A percentile compares a stretch with the other conserved stretches of the same genome.
These are phyloP conservation scores for Coregonus ussuriensis DNA, from an alignment of 2,797 vertebrate species.

Conservation along the genomic window DNA sequence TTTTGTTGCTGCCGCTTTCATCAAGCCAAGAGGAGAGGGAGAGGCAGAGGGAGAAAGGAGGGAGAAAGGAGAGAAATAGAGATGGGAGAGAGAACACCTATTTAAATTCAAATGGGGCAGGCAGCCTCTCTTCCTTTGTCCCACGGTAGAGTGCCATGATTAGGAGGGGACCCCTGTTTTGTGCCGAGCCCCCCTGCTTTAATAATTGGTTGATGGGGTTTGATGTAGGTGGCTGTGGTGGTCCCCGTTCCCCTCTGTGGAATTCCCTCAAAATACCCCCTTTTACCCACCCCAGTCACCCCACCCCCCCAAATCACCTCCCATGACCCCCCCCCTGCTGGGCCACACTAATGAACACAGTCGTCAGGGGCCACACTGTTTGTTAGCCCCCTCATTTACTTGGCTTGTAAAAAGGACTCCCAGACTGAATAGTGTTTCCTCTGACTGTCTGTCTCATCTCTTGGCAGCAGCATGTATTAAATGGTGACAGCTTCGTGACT, in stretches of 20 bases:
- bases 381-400: slow-evolving; percentile 34
- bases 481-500: not conserved
- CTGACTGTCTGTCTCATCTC: not conserved
- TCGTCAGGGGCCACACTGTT: slow-evolving; percentile 54
- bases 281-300: not conserved
- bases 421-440: slow-evolving; percentile 35
- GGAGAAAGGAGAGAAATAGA: slow-evolving; percentile 23
- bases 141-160: slow-evolving; percentile 71
- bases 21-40: slow-evolving; percentile 34
- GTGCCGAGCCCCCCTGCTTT: slow-evolving; percentile 50
- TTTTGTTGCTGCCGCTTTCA: slow-evolving; percentile 74
- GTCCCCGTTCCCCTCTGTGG: slow-evolving; percentile 57
- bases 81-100: slow-evolving; percentile 57
- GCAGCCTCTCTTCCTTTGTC: slow-evolving; percentile 73
- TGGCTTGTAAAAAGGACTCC: slow-evolving; percentile 31
- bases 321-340: slow-evolving; percentile 38
- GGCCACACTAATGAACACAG: slow-evolving; percentile 47
- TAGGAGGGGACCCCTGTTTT: slow-evolving; percentile 74
- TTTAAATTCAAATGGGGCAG: slow-evolving; percentile 78
- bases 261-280: slow-evolving; percentile 62
- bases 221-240: slow-evolving; percentile 67
- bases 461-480: not conserved
- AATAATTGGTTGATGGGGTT: slow-evolving; percentile 72
- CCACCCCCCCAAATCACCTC: not conserved
- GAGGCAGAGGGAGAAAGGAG: not conserved